Evolutionary conservation across 2,888 invertebrate species (phyloP).

Genomic region (Sesamia inferens): DNA sequence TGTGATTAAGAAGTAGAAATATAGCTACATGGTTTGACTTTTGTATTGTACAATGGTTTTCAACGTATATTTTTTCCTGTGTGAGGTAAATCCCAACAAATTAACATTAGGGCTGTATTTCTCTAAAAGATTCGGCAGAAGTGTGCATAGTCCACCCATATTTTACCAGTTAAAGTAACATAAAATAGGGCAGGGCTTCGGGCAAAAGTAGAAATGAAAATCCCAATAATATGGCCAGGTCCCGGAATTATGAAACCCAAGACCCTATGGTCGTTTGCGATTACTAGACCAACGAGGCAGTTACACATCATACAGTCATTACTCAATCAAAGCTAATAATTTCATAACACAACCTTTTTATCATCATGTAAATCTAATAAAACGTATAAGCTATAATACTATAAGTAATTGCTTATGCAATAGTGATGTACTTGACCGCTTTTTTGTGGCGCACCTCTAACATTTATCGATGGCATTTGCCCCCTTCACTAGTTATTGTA

Average conservation of each 20-base stretch:
- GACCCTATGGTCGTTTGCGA: not conserved
- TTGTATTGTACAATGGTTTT: too few species aligned
- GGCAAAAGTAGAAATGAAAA: not conserved
- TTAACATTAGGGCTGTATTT: not conserved
- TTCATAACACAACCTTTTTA: slow-evolving; percentile 29
- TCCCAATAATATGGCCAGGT: not conserved
- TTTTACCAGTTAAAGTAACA: not conserved
- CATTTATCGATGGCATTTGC: slow-evolving; percentile 54
- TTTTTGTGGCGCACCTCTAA: slow-evolving; percentile 39
- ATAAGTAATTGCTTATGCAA: slow-evolving; percentile 46
- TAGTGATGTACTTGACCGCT: slow-evolving; percentile 53
- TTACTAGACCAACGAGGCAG: not conserved
- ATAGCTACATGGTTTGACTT: too few species aligned
- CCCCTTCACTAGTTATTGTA: slow-evolving; percentile 54
- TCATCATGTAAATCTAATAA: slow-evolving; percentile 32
- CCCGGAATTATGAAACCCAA: not conserved
- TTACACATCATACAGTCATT: not conserved
- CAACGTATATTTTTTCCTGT: not conserved
- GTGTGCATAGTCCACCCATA: not conserved
- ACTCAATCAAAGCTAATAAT: slow-evolving; percentile 4
- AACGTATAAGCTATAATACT: slow-evolving; percentile 27
- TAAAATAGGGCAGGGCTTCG: not conserved
- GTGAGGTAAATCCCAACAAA: not conserved
- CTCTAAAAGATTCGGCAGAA: not conserved
- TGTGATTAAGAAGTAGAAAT: slow-evolving; percentile 5